Percentiles rank a stretch among this genome's conserved stretches.
Conservation (phyloP, 1,140 invertebrate species). For the Dreissena polymorpha region DNA sequence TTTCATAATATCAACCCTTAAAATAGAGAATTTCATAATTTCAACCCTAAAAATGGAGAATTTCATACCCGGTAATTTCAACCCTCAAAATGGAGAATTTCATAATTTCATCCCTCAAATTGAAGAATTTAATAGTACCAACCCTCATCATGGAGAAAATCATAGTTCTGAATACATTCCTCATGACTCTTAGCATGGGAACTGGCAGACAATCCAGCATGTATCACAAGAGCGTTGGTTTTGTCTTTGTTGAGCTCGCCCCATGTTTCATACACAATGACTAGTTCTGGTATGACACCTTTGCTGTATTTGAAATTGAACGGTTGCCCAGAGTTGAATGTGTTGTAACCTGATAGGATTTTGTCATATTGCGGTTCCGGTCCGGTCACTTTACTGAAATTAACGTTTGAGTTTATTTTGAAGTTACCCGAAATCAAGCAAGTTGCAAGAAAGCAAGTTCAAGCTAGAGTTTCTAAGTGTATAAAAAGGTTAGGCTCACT, state of each 20-base stretch:
- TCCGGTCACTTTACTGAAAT: conserved; percentile 69
- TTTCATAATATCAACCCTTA: too few species aligned
- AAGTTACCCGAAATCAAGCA: conserved; percentile 10
- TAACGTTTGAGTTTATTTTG: conserved; percentile 6
- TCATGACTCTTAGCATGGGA: conserved; percentile 78
- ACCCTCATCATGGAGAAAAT: too few species aligned
- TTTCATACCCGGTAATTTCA: too few species aligned
- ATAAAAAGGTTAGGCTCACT: conserved; percentile 58
- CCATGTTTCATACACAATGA: conserved; percentile 80
- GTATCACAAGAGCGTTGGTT: conserved; percentile 78
- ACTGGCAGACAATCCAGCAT: conserved; percentile 78
- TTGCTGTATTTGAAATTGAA: conserved; percentile 74
- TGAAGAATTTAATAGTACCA: too few species aligned
- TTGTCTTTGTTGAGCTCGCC: conserved; percentile 77
- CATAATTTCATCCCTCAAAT: too few species aligned
- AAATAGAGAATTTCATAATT: too few species aligned
- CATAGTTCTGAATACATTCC: conserved; percentile 63
- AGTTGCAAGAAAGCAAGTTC: conserved; percentile 1
- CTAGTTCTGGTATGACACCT: conserved; percentile 72
- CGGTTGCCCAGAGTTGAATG: conserved; percentile 66
- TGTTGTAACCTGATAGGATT: conserved; percentile 73
- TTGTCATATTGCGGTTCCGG: conserved; percentile 79
- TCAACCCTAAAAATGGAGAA: too few species aligned
- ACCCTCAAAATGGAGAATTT: too few species aligned
- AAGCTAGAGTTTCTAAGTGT: neutral